These are phyloP conservation scores for Corythornis vintsioides DNA, from an alignment of 2,113 vertebrate species.

Conservation along the genomic window DNA sequence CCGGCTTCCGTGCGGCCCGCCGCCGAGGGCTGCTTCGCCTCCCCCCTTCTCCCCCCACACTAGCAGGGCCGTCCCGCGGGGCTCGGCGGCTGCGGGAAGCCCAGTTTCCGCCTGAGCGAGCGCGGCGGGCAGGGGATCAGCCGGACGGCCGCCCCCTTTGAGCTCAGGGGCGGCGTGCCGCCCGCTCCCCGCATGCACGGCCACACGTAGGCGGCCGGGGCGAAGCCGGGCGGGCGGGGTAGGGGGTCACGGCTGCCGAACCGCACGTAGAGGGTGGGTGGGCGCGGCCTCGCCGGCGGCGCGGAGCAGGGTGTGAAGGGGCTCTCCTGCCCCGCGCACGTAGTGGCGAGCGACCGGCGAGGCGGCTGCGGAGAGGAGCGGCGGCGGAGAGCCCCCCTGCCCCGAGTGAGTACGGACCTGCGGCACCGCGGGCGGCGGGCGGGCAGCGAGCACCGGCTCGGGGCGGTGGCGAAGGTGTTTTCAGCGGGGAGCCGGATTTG, in stretches of 20 bases:
- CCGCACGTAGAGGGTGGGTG: conserved; percentile 70
- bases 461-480: background rate
- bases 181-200: conserved; percentile 41
- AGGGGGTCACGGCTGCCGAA: conserved; percentile 3
- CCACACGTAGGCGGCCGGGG: conserved; percentile 64
- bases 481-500: background rate
- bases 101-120: background rate
- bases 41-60: too few species aligned
- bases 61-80: background rate
- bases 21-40: background rate
- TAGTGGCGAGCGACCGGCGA: background rate
- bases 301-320: background rate
- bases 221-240: background rate
- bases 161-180: background rate
- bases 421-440: background rate
- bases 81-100: background rate
- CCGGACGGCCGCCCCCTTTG: background rate
- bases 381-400: background rate
- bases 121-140: background rate
- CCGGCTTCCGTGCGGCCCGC: background rate
- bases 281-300: conserved; percentile 39
- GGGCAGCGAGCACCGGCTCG: background rate
- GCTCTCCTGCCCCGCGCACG: background rate
- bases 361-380: background rate
- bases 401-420: background rate